These are phyloP conservation scores for Caenorhabditis briggsae DNA, from an alignment of 1,140 invertebrate genomes.

Conservation along the genomic window DNA sequence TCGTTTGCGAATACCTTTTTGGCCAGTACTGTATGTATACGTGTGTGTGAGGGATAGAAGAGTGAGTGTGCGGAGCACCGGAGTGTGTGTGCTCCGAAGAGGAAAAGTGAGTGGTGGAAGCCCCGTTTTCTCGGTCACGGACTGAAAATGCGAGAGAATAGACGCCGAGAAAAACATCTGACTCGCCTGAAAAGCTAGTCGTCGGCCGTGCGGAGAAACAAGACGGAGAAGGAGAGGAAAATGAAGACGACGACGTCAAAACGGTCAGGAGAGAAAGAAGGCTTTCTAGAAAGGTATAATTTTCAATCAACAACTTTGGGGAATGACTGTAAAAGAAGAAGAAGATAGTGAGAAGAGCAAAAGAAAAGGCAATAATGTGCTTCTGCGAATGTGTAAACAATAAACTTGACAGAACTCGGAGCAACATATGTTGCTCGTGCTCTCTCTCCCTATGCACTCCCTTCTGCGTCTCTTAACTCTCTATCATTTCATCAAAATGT, in stretches of 20 bases:
- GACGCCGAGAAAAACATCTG: background rate
- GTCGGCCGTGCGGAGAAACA: background rate
- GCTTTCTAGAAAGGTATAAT: background rate
- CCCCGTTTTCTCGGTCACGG: background rate
- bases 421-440: background rate
- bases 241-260: background rate
- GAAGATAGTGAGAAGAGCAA: background rate
- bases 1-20: no score
- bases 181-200: no score
- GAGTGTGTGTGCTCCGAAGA: constrained; percentile 10
- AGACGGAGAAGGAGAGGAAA: background rate
- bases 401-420: constrained; percentile 10
- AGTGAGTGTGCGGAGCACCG: background rate
- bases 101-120: background rate
- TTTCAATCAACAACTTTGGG: background rate
- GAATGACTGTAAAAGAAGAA: background rate
- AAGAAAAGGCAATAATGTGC: background rate
- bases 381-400: constrained; percentile 34
- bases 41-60: background rate
- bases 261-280: background rate
- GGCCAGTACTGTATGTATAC: constrained; percentile 34
- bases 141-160: constrained; percentile 4
- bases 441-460: background rate
- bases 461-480: background rate
- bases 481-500: background rate